Evolutionary conservation across 2,888 invertebrate genomes (phyloP).

Genomic region (Aquatica leii): DNA sequence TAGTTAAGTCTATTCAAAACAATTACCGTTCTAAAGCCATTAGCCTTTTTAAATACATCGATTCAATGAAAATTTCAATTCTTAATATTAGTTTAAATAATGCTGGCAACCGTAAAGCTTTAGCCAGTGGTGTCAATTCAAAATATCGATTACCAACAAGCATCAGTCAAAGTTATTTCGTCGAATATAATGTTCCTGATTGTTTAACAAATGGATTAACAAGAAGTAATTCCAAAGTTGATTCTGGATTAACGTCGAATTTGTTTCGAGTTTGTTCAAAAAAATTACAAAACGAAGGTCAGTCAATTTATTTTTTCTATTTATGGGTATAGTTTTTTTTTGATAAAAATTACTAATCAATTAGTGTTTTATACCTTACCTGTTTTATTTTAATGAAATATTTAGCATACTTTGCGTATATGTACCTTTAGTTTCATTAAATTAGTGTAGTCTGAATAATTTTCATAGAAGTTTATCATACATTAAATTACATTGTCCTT

Average conservation of each 20-base stretch:
- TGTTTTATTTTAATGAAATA: no score
- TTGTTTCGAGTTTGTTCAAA: constrained; percentile 58
- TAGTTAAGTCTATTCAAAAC: constrained; percentile 39
- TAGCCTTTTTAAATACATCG: constrained; percentile 53
- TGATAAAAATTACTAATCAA: no score
- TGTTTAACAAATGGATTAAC: constrained; percentile 44
- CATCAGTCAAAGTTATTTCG: constrained; percentile 58
- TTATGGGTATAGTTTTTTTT: no score
- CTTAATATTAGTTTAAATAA: constrained; percentile 60
- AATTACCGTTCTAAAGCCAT: constrained; percentile 28
- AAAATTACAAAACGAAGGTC: constrained; percentile 58
- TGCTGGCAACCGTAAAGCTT: constrained; percentile 59
- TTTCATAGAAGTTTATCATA: no score
- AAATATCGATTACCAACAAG: constrained; percentile 40
- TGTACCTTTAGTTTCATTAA: no score
- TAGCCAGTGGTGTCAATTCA: constrained; percentile 28
- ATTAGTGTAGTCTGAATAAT: no score
- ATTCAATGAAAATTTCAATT: constrained; percentile 60
- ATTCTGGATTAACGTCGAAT: constrained; percentile 55
- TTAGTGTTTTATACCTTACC: no score
- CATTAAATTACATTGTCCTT: no score
- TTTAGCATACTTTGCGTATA: no score
- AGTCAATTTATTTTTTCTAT: constrained; percentile 19
- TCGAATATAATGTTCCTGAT: constrained; percentile 61
- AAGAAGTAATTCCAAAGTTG: constrained; percentile 54